phyloP scores from a whole-genome alignment of 2,797 vertebrate species.

The Myiotriccus ornatus region DNA sequence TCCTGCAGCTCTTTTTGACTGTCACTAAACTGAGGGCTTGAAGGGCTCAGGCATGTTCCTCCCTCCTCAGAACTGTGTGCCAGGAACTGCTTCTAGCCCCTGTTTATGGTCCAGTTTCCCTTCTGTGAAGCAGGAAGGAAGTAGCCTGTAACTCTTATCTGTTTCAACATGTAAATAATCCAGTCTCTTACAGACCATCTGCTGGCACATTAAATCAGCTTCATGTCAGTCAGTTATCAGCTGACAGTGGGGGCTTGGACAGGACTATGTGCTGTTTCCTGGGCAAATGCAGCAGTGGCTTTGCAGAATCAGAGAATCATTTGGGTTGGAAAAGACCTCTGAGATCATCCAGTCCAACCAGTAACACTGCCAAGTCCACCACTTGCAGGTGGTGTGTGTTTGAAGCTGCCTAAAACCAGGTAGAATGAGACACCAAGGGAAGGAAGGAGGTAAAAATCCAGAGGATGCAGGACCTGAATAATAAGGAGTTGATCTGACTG shows the following conservation, averaged over 20 bases:
- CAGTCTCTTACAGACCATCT: neutral
- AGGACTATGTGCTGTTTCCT: neutral
- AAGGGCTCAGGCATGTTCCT: neutral
- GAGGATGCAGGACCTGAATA: neutral
- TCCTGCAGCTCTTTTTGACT: neutral
- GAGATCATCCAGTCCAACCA: neutral
- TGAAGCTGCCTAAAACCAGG: neutral
- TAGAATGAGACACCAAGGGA: neutral
- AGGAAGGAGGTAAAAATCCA: neutral
- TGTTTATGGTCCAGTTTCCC: neutral
- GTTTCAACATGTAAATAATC: neutral
- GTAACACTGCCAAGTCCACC: neutral
- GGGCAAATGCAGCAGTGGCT: neutral
- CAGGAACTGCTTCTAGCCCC: neutral
- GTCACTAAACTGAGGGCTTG: neutral
- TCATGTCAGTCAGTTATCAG: neutral
- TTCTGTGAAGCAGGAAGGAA: slow-evolving; percentile 47
- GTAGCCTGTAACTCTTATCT: neutral
- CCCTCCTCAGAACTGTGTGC: neutral
- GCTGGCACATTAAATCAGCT: neutral
- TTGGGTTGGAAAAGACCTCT: neutral
- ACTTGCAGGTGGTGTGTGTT: neutral
- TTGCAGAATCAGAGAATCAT: neutral
- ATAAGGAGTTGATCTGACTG: neutral
- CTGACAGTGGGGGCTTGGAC: neutral